Evolutionary conservation across 2,113 vertebrate genomes (phyloP), one percentile per base, ranked within the genome.

Genomic region (Leucoraja erinaceus): DNA sequence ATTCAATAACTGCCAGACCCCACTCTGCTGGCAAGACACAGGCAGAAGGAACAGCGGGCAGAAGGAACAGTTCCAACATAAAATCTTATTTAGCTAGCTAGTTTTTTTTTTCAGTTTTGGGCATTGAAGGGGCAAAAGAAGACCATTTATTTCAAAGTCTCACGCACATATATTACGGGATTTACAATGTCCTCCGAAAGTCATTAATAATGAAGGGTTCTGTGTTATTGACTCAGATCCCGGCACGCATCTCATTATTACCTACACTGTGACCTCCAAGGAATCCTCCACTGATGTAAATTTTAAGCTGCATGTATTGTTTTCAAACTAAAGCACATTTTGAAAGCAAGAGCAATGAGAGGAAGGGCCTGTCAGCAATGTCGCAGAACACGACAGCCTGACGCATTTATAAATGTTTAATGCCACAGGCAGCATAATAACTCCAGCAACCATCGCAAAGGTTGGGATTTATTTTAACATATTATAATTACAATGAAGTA

Each of bases 401-500:
- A 66, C 63, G 83, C 83, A 88, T 88, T 88, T 88, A 63, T 88
- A 63, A 88, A 88, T 63, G 83, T 31, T n/a, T 88, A 88, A 88
- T 66, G 31, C 59, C 59, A 18, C 83, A 63, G 59, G 83, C 25
- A 88, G 83, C 59, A 14, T 88, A 88, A 88, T 88, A 61, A 88
- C 59, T 63, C 12, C 83, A 86, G 47, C 83, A 66, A 88, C 83
- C 31, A 88, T 16, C 83, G 63, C 83, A 88, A 66, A 88, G 83
- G 83, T 63, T 88, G n/a, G 59, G 83, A 88, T 88, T 88, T 88
- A 88, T 88, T 18, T 88, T 63, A 88, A 88, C 61, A 66, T 88
- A 86, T 88, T 88, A 88, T 88, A 88, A 88, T 88, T 88, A 88
- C 63, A 88, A 88, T 88, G 16, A 88, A 88, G 59, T 88, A 88